Percentiles rank a stretch among this genome's conserved stretches.
These are phyloP conservation scores for Aphaenogaster ashmeadi DNA, from an alignment of 1,140 invertebrate species.

Conservation along the genomic window DNA sequence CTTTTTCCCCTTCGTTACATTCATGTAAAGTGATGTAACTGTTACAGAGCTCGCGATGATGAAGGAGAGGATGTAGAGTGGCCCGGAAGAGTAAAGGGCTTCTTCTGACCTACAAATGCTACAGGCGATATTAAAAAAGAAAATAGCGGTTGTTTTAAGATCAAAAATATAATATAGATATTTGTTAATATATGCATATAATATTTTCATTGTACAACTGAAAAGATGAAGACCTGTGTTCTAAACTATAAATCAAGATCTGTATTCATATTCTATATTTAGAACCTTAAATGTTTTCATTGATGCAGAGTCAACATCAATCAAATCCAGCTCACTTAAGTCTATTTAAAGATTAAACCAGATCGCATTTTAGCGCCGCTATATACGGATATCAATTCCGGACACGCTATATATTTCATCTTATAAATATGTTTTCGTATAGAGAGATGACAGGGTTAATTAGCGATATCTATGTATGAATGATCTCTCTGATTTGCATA, in stretches of 20 bases:
- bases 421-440: background rate
- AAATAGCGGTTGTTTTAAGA: background rate
- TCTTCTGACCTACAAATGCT: background rate
- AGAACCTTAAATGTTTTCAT: background rate
- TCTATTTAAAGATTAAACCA: background rate
- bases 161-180: background rate
- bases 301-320: background rate
- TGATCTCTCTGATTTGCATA: background rate
- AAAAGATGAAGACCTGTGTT: background rate
- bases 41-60: background rate
- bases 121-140: background rate
- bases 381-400: background rate
- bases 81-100: background rate
- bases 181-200: background rate
- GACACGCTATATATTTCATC: background rate
- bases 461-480: background rate
- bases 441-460: background rate
- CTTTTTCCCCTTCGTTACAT: background rate
- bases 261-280: background rate
- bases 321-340: background rate
- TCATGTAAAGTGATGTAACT: constrained; percentile 24
- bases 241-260: background rate
- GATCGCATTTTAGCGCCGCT: background rate
- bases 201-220: background rate
- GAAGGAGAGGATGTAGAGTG: background rate